Evolutionary conservation across 2,888 invertebrate genomes (phyloP).

Genomic region (Laothoe populi): DNA sequence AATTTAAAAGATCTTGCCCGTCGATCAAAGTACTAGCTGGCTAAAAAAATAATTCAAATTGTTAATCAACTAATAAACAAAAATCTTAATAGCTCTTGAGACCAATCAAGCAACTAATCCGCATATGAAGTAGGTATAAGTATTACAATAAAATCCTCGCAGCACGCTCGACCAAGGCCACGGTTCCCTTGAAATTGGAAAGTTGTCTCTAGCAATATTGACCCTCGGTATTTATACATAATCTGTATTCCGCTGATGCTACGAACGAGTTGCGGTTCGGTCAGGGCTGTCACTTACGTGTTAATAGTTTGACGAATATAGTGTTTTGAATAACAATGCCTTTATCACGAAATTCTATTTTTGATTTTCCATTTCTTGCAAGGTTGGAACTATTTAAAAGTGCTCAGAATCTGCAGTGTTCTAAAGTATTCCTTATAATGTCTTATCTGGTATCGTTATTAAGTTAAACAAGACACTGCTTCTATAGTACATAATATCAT

Average conservation of each 20-base stretch:
- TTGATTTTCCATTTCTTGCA: background rate
- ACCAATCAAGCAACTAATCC: conserved; percentile 16
- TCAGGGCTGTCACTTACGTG: conserved; percentile 34
- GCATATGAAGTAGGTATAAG: conserved; percentile 24
- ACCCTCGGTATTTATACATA: conserved; percentile 51
- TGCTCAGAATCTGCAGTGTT: too few relatives aligned
- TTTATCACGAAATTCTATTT: background rate
- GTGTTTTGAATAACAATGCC: background rate
- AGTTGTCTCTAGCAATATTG: conserved; percentile 67
- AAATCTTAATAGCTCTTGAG: background rate
- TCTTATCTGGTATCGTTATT: too few relatives aligned
- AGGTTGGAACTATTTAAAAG: too few relatives aligned
- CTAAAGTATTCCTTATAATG: too few relatives aligned
- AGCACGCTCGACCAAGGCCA: conserved; percentile 58
- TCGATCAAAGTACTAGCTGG: too few relatives aligned
- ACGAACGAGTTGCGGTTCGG: conserved; percentile 37
- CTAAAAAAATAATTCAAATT: conserved; percentile 1
- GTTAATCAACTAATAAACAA: conserved; percentile 19
- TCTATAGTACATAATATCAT: too few relatives aligned
- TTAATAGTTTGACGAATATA: background rate
- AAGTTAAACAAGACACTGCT: too few relatives aligned
- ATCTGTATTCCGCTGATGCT: conserved; percentile 56
- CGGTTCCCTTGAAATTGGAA: conserved; percentile 77
- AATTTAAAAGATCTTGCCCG: too few relatives aligned
- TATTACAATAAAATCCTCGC: conserved; percentile 34